Evolutionary conservation across 2,797 vertebrate species (phyloP).

Genomic region (Florisuga fusca): DNA sequence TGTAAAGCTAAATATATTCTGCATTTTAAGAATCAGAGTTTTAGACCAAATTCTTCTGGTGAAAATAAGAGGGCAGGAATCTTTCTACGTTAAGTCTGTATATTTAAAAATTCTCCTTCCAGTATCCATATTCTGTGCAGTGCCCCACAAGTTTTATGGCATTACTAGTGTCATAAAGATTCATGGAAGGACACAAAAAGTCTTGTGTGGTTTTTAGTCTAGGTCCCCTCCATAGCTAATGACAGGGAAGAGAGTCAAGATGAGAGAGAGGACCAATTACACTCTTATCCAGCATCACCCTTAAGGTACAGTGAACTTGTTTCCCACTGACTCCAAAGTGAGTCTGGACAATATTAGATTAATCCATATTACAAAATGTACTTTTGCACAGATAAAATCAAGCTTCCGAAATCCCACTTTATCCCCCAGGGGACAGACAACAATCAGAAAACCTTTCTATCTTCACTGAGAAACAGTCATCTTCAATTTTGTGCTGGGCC

Average conservation of each 20-base stretch:
- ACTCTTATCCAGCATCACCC: neutral
- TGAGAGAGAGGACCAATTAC: neutral
- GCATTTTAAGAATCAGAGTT: neutral
- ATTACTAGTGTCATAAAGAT: neutral
- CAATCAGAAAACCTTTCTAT: neutral
- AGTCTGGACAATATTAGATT: neutral
- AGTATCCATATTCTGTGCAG: neutral
- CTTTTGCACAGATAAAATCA: neutral
- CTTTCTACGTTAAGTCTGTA: neutral
- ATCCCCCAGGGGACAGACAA: neutral
- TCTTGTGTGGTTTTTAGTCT: neutral
- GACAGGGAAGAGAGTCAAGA: neutral
- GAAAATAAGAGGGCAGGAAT: neutral
- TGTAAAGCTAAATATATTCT: neutral
- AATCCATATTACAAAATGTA: neutral
- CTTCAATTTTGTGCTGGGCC: neutral
- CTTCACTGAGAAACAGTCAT: neutral
- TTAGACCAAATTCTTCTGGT: neutral
- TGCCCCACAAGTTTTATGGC: neutral
- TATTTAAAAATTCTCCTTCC: neutral
- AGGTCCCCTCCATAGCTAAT: neutral
- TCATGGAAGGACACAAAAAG: neutral
- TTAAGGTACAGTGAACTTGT: neutral
- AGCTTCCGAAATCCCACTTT: neutral
- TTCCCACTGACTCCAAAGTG: neutral